phyloP scores from a whole-genome alignment of 2,797 vertebrate genomes.

The Neostethus bicornis region DNA sequence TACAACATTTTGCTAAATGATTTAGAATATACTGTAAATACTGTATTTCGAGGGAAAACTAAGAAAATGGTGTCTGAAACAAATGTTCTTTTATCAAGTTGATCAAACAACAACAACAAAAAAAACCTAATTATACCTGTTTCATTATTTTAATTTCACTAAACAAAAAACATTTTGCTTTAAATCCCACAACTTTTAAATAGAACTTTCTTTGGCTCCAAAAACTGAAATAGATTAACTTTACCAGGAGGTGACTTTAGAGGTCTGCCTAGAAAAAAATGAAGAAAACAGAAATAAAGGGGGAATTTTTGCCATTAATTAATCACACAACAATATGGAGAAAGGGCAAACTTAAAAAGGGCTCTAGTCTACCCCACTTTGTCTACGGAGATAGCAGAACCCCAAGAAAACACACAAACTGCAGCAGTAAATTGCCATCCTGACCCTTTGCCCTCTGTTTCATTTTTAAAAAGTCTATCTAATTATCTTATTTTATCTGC shows the following conservation, averaged over 20 bases:
- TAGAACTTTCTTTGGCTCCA: conserved; percentile 38
- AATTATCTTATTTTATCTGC: conserved; percentile 2
- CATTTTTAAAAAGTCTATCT: conserved; percentile 4
- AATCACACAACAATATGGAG: conserved; percentile 39
- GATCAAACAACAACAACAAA: no score
- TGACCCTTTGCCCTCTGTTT: conserved; percentile 13
- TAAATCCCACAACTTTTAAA: conserved; percentile 42
- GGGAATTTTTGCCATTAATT: conserved; percentile 49
- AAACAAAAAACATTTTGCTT: conserved; percentile 25
- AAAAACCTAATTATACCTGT: no score
- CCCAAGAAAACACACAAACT: conserved; percentile 27
- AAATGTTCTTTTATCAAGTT: no score
- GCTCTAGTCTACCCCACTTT: conserved; percentile 32
- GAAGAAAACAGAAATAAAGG: conserved; percentile 45
- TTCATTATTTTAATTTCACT: conserved; percentile 35
- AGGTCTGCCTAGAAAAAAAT: conserved; percentile 40
- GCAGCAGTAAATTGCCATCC: background rate
- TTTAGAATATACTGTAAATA: no score
- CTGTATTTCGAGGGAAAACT: conserved; percentile 20
- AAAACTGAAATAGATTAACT: conserved; percentile 28
- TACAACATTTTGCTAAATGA: background rate
- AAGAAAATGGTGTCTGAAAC: no score
- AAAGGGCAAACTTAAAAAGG: conserved; percentile 43
- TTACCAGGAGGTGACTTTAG: conserved; percentile 47
- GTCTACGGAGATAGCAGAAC: conserved; percentile 40